Conservation (phyloP, 2,888 invertebrate genomes). For the Lampropteryx suffumata region DNA sequence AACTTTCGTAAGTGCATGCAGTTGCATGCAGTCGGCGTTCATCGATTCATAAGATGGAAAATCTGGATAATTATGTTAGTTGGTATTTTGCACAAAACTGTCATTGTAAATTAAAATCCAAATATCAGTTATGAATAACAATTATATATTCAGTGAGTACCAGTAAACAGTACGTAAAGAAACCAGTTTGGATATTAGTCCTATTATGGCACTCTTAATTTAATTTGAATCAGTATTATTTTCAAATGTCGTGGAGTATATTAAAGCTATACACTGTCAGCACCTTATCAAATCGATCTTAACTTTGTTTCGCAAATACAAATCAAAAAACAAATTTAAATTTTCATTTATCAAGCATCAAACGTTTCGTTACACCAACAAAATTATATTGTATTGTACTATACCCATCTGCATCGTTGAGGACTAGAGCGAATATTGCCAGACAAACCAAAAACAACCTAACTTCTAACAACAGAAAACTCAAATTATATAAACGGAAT, state of each 20-base stretch:
- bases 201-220: no score
- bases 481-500: not conserved
- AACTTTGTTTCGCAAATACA: conserved; percentile 56
- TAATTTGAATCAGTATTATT: conserved; percentile 20
- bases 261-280: conserved; percentile 27
- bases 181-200: no score
- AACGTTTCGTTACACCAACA: conserved; percentile 67
- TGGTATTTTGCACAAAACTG: no score
- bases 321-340: conserved; percentile 64
- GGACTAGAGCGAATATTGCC: conserved; percentile 2
- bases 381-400: conserved; percentile 68
- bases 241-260: conserved; percentile 28
- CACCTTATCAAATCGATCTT: conserved; percentile 49
- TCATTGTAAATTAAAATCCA: no score
- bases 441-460: conserved; percentile 4
- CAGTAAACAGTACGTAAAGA: no score
- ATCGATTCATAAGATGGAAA: no score
- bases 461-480: not conserved
- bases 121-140: no score
- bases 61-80: no score
- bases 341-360: conserved; percentile 68
- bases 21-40: no score
- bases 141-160: no score
- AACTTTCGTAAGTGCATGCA: no score
- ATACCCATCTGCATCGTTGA: conserved; percentile 48